Percentiles rank a stretch among this genome's conserved stretches.
Evolutionary conservation across 2,797 vertebrate genomes (phyloP).

Genomic region (Streptopelia turtur): DNA sequence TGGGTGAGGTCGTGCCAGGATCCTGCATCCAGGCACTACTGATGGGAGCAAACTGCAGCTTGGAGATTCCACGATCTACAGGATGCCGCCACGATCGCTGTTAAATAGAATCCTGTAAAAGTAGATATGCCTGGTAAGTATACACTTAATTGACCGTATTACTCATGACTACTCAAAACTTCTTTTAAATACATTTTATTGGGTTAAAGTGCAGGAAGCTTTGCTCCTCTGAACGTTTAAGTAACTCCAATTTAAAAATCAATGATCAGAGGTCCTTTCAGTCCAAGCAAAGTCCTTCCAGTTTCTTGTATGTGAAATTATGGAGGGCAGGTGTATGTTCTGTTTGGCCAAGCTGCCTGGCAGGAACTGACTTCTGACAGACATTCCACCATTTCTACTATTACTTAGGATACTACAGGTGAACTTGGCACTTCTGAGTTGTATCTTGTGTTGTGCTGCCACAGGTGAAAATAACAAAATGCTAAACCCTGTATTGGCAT

Average conservation of each 20-base stretch:
- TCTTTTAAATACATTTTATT: neutral
- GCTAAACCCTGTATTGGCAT: neutral
- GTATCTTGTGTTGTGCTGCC: neutral
- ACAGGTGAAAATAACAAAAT: neutral
- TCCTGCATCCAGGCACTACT: constrained; percentile 93
- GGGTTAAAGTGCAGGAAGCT: neutral
- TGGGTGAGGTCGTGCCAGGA: constrained; percentile 98
- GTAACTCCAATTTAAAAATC: neutral
- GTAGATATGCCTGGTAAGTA: neutral
- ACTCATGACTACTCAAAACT: neutral
- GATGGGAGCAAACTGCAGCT: constrained; percentile 95
- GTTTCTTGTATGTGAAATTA: neutral
- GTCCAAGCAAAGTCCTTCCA: neutral
- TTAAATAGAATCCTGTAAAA: neutral
- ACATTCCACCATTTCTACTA: neutral
- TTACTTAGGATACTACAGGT: neutral
- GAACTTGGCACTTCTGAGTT: neutral
- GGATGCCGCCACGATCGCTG: constrained; percentile 77
- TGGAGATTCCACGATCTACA: constrained; percentile 52
- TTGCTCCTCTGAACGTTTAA: neutral
- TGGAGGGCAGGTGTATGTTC: neutral
- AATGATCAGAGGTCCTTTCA: neutral
- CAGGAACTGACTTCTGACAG: neutral
- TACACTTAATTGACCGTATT: no score
- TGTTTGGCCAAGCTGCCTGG: neutral